Evolutionary conservation across 2,888 invertebrate genomes (phyloP), one percentile per base, ranked within the genome.

Genomic region (Clepsis dumicolana): DNA sequence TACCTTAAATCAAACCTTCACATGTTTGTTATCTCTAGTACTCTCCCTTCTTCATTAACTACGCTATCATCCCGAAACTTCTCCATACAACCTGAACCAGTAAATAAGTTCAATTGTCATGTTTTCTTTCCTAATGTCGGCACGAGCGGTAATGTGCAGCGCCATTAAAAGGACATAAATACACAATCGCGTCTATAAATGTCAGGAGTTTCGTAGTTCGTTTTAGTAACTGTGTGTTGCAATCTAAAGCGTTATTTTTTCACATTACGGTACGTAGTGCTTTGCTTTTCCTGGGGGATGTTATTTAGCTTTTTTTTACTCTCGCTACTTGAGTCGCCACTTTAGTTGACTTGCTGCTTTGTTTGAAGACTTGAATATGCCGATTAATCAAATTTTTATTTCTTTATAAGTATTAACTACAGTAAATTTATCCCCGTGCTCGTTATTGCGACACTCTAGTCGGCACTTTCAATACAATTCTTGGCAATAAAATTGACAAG

Each of bases 151-250:
- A 93, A 93, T 92, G 92, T 89, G 86, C 84, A 75, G 79, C 71
- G 82, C 88, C 93, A 92, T 92, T 93, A 93, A 92, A 91, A 90
- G 82, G 75, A 86, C 89, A 92, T 90, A 93, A 93, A 92, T 92
- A 91, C 85, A 83, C 84, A 82, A 88, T 88, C 86, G 86, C 86
- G 85, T 88, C 87, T 86, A 89, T 90, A 91, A 91, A 91, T 75
- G 84, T 80, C 81, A 72, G 70, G 74, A 73, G 74, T 75, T 75
- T 78, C 75, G 80, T 76, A 77, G 75, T 77, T 76, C 72, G 71
- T 73, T 77, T 75, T 79, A 76, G 75, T 76, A 73, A 72, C 73
- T 65, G 72, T 61, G 65, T 70, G 59, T 54, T 35, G 65, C 53
- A 35, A 65, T 62, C 38, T 52, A 44, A 38, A 60, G 41, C 21